Conservation (phyloP, 2,797 vertebrate genomes). For the Tenualosa thibaudeaui region DNA sequence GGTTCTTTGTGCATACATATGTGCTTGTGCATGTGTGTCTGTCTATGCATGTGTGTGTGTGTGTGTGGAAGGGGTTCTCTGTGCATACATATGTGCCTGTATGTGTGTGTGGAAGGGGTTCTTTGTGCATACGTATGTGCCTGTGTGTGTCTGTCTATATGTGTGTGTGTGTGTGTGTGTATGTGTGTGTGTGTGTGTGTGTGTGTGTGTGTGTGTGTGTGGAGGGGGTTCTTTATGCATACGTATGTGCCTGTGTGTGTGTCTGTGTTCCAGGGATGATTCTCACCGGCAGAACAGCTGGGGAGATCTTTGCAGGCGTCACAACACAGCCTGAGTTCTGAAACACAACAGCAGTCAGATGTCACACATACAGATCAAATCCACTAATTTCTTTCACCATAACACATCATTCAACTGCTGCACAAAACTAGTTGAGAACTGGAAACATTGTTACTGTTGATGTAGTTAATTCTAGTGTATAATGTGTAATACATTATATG, state of each 20-base stretch:
- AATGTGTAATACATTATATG: too few species aligned
- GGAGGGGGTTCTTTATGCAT: not conserved
- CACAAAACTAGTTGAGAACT: too few species aligned
- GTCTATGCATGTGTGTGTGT: not conserved
- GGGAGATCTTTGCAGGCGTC: not conserved
- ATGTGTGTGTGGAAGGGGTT: not conserved
- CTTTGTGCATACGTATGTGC: not conserved
- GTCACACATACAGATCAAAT: not conserved
- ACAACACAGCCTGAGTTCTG: not conserved
- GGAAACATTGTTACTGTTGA: too few species aligned
- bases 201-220: not conserved
- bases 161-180: not conserved
- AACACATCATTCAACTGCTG: too few species aligned
- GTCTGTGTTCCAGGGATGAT: not conserved
- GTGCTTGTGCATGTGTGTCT: not conserved
- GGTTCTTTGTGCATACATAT: not conserved
- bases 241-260: not conserved
- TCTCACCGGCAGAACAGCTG: not conserved
- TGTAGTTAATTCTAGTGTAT: too few species aligned
- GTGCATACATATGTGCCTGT: not conserved
- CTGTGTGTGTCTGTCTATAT: not conserved
- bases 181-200: not conserved
- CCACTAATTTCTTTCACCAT: too few species aligned
- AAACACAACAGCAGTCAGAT: not conserved
- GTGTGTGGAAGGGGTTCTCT: not conserved